Conservation (phyloP, 2,797 vertebrate species). For the Acipenser transmontanus region DNA sequence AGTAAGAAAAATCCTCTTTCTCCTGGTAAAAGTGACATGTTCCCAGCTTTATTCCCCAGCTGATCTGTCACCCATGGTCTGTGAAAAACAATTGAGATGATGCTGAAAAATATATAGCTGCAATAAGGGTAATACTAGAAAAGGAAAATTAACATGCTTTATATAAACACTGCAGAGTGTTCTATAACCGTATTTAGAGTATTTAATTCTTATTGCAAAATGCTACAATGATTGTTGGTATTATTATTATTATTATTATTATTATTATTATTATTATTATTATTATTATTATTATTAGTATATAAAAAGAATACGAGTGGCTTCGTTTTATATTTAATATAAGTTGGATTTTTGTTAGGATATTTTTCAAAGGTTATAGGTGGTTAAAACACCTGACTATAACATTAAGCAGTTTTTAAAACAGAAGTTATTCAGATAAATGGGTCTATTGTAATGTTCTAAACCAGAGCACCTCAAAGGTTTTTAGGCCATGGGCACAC, state of each 20-base stretch:
- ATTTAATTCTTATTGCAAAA: too few species aligned
- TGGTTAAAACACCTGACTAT: conserved; percentile 16
- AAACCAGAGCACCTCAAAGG: too few species aligned
- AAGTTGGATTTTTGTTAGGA: conserved; percentile 4
- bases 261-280: conserved; percentile 18
- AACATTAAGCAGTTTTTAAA: conserved; percentile 32
- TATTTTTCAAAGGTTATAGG: conserved; percentile 17
- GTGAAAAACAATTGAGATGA: too few species aligned
- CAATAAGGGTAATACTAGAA: too few species aligned
- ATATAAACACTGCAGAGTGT: too few species aligned
- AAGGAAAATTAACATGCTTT: too few species aligned
- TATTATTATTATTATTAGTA: conserved; percentile 33
- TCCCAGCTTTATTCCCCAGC: conserved; percentile 9
- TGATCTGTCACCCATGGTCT: too few species aligned
- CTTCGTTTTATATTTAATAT: conserved; percentile 23
- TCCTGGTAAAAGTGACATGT: conserved; percentile 23
- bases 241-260: too few species aligned
- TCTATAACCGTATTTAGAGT: too few species aligned
- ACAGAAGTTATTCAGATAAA: conserved; percentile 27
- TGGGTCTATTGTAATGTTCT: conserved; percentile 13
- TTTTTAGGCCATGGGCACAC: too few species aligned
- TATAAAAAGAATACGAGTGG: conserved; percentile 28
- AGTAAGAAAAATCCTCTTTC: conserved; percentile 5
- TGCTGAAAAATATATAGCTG: too few species aligned
- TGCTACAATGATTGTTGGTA: too few species aligned